Percentiles rank a stretch among this genome's conserved stretches.
These are phyloP conservation scores for Zalophus californianus DNA, from an alignment of 2,797 vertebrate genomes.

Conservation along the genomic window DNA sequence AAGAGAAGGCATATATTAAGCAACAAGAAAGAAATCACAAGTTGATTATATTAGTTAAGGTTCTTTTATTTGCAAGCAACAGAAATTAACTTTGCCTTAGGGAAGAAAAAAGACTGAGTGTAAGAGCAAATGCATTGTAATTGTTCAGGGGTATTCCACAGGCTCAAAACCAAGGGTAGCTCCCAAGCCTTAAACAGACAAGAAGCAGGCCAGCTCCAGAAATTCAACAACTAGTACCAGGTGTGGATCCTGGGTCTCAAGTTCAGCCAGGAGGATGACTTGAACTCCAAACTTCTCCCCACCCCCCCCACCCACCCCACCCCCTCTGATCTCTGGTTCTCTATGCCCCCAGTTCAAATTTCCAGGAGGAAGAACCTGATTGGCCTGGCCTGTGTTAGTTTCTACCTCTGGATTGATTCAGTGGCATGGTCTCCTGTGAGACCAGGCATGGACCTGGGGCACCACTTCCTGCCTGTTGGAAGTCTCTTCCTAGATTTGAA, in stretches of 20 bases:
- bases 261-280: not conserved
- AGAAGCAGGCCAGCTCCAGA: constrained; percentile 8
- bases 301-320: too few species aligned
- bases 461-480: not conserved
- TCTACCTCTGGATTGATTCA: not conserved
- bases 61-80: constrained; percentile 61
- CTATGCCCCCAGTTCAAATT: not conserved
- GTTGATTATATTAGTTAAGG: constrained; percentile 63
- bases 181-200: not conserved
- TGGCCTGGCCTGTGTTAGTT: not conserved
- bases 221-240: not conserved
- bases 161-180: not conserved
- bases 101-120: constrained; percentile 45
- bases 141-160: not conserved
- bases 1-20: constrained; percentile 62
- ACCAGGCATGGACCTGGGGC: not conserved
- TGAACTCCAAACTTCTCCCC: not conserved
- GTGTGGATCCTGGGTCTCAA: not conserved
- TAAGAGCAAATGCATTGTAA: constrained; percentile 39
- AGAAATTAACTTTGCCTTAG: constrained; percentile 62
- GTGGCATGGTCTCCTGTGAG: not conserved
- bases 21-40: constrained; percentile 63
- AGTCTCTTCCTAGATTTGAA: not conserved
- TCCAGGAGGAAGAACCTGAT: not conserved
- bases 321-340: not conserved